phyloP scores from a whole-genome alignment of 2,797 vertebrate species.

The Sebastes kiyomatsui region DNA sequence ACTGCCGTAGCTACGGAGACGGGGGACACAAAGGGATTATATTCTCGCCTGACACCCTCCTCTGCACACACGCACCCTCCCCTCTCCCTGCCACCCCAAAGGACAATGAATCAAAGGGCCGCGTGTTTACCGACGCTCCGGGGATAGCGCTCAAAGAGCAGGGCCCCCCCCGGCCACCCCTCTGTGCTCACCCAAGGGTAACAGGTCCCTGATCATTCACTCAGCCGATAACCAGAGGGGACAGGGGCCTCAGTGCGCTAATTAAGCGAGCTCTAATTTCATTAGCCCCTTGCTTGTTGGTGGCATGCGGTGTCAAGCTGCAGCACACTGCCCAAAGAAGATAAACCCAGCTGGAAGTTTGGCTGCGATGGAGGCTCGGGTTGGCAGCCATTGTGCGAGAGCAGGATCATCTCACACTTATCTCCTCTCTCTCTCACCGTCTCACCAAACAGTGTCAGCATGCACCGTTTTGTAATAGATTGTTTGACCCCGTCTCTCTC shows the following conservation, averaged over 20 bases:
- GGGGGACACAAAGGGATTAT: conserved; percentile 77
- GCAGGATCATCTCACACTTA: conserved; percentile 48
- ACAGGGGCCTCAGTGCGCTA: conserved; percentile 76
- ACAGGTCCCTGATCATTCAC: conserved; percentile 74
- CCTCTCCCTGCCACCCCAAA: conserved; percentile 54
- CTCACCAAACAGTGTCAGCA: conserved; percentile 40
- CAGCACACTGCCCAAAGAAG: conserved; percentile 71
- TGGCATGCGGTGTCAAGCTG: conserved; percentile 75
- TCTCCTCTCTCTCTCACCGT: conserved; percentile 21
- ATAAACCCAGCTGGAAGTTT: conserved; percentile 72
- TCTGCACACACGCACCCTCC: conserved; percentile 70
- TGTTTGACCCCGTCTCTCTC: conserved; percentile 43
- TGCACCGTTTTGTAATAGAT: conserved; percentile 37
- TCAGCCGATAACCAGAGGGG: conserved; percentile 77
- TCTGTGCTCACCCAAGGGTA: conserved; percentile 58
- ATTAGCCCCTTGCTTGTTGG: conserved; percentile 79
- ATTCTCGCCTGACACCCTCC: conserved; percentile 68
- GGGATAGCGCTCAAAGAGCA: conserved; percentile 68
- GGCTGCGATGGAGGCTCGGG: conserved; percentile 49
- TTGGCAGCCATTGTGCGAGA: conserved; percentile 52
- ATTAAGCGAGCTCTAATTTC: conserved; percentile 85
- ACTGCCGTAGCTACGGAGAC: conserved; percentile 72
- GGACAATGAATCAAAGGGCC: conserved; percentile 85
- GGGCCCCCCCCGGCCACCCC: conserved; percentile 35
- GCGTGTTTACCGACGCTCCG: conserved; percentile 76